Evolutionary conservation across 2,797 vertebrate genomes (phyloP).

Genomic region (Chloroceryle amazona): DNA sequence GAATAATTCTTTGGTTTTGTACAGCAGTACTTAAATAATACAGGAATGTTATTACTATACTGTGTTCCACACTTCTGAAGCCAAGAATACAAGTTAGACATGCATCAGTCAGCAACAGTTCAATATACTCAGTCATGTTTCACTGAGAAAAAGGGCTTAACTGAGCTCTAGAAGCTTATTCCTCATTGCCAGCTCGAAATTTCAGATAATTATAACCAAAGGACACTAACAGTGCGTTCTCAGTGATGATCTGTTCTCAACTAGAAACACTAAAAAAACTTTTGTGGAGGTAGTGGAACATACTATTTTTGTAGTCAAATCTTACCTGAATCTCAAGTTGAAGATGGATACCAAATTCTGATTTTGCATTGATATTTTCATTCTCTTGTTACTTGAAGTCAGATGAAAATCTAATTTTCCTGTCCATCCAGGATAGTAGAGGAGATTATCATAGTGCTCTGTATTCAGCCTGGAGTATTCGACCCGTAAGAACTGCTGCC

Average conservation of each 20-base stretch:
- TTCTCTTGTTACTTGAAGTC: not conserved
- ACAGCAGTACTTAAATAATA: not conserved
- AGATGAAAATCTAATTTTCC: not conserved
- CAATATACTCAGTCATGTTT: not conserved
- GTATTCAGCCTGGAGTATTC: not conserved
- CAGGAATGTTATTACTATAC: not conserved
- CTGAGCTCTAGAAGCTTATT: not conserved
- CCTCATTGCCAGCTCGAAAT: not conserved
- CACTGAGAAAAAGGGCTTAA: not conserved
- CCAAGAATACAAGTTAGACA: not conserved
- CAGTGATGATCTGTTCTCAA: not conserved
- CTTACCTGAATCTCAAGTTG: not conserved
- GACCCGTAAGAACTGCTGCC: not conserved
- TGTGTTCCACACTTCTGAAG: not conserved
- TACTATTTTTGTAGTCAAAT: not conserved
- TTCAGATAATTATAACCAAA: not conserved
- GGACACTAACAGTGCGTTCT: not conserved
- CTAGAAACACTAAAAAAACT: not conserved
- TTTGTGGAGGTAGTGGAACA: not conserved
- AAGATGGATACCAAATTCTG: not conserved
- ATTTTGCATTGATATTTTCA: not conserved
- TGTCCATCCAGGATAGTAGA: not conserved
- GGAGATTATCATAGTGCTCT: not conserved
- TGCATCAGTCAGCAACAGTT: not conserved
- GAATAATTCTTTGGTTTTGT: not conserved